Evolutionary conservation across 2,888 invertebrate species (phyloP).

Genomic region (Epistrophe grossulariae): DNA sequence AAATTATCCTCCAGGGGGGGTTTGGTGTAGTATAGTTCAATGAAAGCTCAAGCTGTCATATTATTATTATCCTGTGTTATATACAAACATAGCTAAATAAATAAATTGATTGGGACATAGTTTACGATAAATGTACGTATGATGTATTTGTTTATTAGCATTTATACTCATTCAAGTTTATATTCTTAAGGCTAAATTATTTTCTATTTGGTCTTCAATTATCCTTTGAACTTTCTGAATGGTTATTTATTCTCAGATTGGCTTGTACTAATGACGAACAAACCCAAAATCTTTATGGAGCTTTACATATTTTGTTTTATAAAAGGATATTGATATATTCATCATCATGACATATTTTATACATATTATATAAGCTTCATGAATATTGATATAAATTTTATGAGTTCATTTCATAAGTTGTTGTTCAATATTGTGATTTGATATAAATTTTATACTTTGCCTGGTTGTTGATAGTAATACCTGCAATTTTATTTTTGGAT

Average conservation of each 20-base stretch:
- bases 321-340: slow-evolving; percentile 10
- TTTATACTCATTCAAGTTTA: not conserved
- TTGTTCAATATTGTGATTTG: not conserved
- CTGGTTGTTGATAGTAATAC: too few species aligned
- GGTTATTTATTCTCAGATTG: slow-evolving; percentile 9
- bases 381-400: not conserved
- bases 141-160: slow-evolving; percentile 9
- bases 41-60: slow-evolving; percentile 33
- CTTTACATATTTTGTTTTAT: not conserved
- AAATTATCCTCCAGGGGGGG: slow-evolving; percentile 6
- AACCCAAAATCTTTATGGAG: not conserved
- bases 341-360: not conserved
- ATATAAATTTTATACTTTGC: not conserved
- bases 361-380: not conserved
- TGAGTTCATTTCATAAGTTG: not conserved
- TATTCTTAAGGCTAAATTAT: slow-evolving; percentile 6
- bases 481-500: too few species aligned
- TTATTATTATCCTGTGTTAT: not conserved
- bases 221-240: slow-evolving; percentile 19
- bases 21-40: not conserved
- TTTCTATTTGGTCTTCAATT: slow-evolving; percentile 25
- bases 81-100: not conserved
- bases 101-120: not conserved
- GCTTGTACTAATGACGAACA: slow-evolving; percentile 17
- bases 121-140: not conserved